phyloP scores from a whole-genome alignment of 2,888 invertebrate genomes.

The Sycophila texana region DNA sequence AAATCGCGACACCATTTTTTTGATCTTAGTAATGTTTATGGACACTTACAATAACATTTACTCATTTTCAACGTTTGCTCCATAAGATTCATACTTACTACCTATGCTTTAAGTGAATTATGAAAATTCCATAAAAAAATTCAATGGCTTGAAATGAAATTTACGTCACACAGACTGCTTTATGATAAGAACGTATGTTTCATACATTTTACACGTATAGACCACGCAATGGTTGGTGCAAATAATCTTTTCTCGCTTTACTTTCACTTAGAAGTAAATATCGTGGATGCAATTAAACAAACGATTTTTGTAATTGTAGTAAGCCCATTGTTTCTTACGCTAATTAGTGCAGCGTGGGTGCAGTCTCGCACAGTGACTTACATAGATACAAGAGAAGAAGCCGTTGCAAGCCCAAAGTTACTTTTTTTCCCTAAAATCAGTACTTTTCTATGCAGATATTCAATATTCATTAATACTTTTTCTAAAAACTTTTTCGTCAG shows the following conservation, averaged over 20 bases:
- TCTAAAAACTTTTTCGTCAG: background rate
- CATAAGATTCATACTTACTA: constrained; percentile 49
- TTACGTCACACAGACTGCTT: constrained; percentile 19
- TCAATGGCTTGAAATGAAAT: constrained; percentile 39
- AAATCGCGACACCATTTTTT: constrained; percentile 52
- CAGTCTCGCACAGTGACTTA: constrained; percentile 14
- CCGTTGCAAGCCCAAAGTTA: constrained; percentile 40
- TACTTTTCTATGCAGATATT: constrained; percentile 27
- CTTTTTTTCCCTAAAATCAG: constrained; percentile 26
- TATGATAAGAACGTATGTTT: constrained; percentile 31
- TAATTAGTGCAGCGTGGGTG: constrained; percentile 27
- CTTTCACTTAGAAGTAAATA: constrained; percentile 25
- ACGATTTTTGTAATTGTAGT: constrained; percentile 21
- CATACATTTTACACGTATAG: constrained; percentile 31
- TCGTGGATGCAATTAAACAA: constrained; percentile 24
- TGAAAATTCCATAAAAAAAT: constrained; percentile 45
- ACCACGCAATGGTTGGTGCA: constrained; percentile 38
- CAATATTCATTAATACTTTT: constrained; percentile 34
- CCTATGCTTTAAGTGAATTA: constrained; percentile 39
- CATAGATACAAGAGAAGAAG: constrained; percentile 29
- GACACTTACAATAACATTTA: constrained; percentile 53
- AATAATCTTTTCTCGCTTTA: constrained; percentile 25
- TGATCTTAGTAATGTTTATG: constrained; percentile 48
- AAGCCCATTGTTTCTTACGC: constrained; percentile 25
- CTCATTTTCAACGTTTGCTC: constrained; percentile 43